Evolutionary conservation across 2,113 vertebrate species (phyloP).

Genomic region (Alligator sinensis): DNA sequence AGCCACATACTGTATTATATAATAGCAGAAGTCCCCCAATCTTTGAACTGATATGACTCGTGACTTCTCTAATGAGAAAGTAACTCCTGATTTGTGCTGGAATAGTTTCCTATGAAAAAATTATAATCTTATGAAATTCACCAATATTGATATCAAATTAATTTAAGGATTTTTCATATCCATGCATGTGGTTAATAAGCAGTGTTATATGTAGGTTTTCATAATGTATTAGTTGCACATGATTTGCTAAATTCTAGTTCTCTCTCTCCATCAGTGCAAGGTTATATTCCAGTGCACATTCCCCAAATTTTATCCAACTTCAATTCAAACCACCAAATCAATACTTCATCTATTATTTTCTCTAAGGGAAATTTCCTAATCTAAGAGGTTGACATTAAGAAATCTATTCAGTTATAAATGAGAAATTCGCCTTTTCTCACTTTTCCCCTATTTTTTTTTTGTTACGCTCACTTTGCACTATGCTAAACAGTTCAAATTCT

Average conservation of each 20-base stretch:
- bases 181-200: neutral
- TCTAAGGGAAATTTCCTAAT: neutral
- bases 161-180: neutral
- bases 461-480: neutral
- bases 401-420: neutral
- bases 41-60: neutral
- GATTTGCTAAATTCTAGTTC: neutral
- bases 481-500: neutral
- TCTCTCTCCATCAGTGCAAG: neutral
- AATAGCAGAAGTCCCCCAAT: neutral
- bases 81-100: neutral
- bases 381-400: neutral
- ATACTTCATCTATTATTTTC: neutral
- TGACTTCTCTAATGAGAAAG: neutral
- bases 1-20: neutral
- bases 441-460: neutral
- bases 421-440: neutral
- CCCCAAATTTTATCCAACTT: neutral
- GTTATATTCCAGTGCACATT: neutral
- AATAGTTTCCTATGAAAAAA: neutral
- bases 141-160: neutral
- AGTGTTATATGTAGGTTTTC: neutral
- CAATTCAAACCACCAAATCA: neutral
- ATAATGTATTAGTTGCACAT: accelerated
- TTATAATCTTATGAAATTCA: neutral